Evolutionary conservation across 2,888 invertebrate genomes (phyloP).

Genomic region (Ctenicera cuprea): DNA sequence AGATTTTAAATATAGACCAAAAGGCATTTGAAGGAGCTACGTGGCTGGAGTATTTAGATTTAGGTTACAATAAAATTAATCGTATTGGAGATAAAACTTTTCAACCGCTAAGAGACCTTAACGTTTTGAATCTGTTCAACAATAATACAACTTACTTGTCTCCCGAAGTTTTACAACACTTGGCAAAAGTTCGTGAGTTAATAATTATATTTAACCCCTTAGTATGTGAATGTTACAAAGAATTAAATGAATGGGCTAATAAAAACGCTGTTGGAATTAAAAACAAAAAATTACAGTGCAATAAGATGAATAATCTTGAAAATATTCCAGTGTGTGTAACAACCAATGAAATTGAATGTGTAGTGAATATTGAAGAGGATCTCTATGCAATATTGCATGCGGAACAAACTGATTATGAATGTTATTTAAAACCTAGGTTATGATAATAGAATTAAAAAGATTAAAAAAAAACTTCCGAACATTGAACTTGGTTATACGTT

Average conservation of each 20-base stretch:
- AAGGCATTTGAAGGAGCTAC: conserved; percentile 29
- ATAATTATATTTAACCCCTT: conserved; percentile 37
- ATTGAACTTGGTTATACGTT: too few species aligned
- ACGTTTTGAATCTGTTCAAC: conserved; percentile 35
- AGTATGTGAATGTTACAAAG: conserved; percentile 29
- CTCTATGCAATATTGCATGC: not conserved
- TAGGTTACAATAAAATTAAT: conserved; percentile 42
- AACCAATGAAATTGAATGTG: not conserved
- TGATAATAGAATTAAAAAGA: not conserved
- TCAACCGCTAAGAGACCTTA: not conserved
- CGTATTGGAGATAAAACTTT: conserved; percentile 15
- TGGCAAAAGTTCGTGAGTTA: conserved; percentile 17
- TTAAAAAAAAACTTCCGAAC: not conserved
- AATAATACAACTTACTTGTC: conserved; percentile 36
- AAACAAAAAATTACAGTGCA: conserved; percentile 1
- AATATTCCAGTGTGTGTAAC: conserved; percentile 24
- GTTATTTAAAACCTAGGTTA: not conserved
- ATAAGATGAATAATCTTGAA: not conserved
- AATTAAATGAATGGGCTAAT: conserved; percentile 29
- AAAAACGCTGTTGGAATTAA: conserved; percentile 7
- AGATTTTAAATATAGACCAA: conserved; percentile 7
- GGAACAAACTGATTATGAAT: not conserved
- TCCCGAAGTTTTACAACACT: conserved; percentile 3
- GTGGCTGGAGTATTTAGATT: conserved; percentile 30
- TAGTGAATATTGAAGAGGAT: not conserved